Conservation (phyloP, 2,888 invertebrate species). For the Drosophila testacea region DNA sequence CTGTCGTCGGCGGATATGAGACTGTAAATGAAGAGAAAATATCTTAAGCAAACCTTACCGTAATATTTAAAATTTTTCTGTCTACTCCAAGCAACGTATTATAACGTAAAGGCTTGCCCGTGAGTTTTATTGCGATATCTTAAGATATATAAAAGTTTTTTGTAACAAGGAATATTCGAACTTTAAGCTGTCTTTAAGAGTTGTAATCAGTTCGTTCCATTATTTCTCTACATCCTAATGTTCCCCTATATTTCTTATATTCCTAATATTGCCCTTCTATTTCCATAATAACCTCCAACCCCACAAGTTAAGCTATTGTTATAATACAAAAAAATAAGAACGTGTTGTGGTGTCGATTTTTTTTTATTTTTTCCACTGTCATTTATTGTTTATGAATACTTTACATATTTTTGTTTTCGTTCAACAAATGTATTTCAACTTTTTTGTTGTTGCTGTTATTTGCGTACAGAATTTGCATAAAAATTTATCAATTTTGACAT, state of each 20-base stretch:
- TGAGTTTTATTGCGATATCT: too few relatives aligned
- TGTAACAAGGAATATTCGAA: too few relatives aligned
- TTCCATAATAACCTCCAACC: not conserved
- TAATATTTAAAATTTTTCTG: too few relatives aligned
- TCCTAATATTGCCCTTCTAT: not conserved
- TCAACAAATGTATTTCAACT: conserved; percentile 15
- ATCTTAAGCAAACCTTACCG: too few relatives aligned
- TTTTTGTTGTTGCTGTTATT: conserved; percentile 30
- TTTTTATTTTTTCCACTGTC: not conserved
- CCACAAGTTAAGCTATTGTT: not conserved
- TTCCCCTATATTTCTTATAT: too few relatives aligned
- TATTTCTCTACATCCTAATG: not conserved
- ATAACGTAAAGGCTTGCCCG: too few relatives aligned
- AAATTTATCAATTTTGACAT: conserved; percentile 57
- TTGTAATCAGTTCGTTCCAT: too few relatives aligned
- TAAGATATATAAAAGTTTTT: too few relatives aligned
- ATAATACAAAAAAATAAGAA: not conserved
- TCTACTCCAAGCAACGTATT: too few relatives aligned
- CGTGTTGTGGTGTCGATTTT: not conserved
- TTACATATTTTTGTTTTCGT: conserved; percentile 44
- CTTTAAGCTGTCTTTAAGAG: too few relatives aligned
- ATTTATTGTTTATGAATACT: conserved; percentile 46
- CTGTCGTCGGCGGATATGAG: conserved; percentile 84
- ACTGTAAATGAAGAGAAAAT: conserved; percentile 60
- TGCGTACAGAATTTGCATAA: conserved; percentile 51